phyloP scores from a whole-genome alignment of 2,113 vertebrate genomes.

The Gobio gobio region DNA sequence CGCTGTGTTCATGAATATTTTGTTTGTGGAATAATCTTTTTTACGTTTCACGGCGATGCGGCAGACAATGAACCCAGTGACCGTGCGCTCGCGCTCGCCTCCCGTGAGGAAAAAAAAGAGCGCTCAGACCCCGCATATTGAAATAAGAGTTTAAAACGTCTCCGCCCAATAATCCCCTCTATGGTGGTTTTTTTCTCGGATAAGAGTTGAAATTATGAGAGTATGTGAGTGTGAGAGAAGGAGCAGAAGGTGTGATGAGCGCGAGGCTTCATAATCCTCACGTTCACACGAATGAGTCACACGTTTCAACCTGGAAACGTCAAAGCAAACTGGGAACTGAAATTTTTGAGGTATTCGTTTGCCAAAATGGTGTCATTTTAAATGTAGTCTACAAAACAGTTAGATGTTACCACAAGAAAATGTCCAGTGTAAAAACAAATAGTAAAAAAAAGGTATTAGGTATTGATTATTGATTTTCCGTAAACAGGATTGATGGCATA shows the following conservation, averaged over 20 bases:
- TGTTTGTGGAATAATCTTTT: neutral
- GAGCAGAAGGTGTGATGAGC: neutral
- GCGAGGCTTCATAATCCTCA: conserved; percentile 12
- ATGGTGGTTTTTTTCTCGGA: neutral
- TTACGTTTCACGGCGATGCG: conserved; percentile 28
- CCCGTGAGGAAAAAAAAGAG: neutral
- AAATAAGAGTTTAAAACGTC: neutral
- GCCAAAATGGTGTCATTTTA: neutral
- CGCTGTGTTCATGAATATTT: neutral
- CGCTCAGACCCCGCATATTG: neutral
- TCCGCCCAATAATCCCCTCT: neutral
- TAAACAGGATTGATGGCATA: neutral
- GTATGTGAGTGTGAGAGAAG: neutral
- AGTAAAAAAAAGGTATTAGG: neutral
- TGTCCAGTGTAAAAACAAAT: neutral
- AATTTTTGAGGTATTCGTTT: too few species aligned
- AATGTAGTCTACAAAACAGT: neutral
- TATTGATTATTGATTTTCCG: neutral
- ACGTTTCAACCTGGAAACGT: conserved; percentile 26
- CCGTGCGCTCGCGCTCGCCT: conserved; percentile 24
- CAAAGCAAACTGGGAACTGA: neutral
- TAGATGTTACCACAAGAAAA: neutral
- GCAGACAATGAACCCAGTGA: conserved; percentile 43
- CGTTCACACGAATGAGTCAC: conserved; percentile 38
- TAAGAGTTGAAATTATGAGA: neutral